Evolutionary conservation across 2,797 vertebrate genomes (phyloP).

Genomic region (Hylomyscus alleni): DNA sequence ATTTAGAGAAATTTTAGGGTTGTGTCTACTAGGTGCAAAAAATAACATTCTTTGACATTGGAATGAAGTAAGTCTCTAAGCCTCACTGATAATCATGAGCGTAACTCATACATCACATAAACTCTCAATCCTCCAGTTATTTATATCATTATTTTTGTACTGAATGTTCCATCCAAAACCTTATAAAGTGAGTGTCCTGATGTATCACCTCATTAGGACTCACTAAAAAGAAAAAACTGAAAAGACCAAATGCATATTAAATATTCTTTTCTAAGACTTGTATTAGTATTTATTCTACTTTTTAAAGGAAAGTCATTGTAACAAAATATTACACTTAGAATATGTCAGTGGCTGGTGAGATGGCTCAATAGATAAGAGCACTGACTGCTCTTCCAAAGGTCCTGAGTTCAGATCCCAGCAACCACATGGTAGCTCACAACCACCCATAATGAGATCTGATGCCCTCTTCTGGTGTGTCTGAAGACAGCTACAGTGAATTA

Average conservation of each 20-base stretch:
- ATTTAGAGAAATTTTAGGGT: background rate
- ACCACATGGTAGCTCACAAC: too few relatives aligned
- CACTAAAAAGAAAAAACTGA: background rate
- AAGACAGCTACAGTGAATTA: too few relatives aligned
- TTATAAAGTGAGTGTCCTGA: background rate
- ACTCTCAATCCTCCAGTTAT: background rate
- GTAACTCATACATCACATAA: background rate
- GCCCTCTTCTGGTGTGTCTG: too few relatives aligned
- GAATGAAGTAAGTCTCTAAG: background rate
- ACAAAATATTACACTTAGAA: slow-evolving; percentile 26
- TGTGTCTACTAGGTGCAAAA: background rate
- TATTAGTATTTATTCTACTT: background rate
- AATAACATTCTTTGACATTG: background rate
- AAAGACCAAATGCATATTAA: background rate
- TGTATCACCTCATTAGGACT: background rate
- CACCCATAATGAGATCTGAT: too few relatives aligned
- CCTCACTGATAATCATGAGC: background rate
- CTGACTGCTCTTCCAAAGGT: too few relatives aligned
- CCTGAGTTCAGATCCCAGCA: too few relatives aligned
- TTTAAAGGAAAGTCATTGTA: background rate
- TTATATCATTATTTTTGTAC: background rate
- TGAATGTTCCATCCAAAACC: background rate
- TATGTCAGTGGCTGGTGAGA: slow-evolving; percentile 5
- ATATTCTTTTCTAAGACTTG: background rate
- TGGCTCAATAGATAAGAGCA: too few relatives aligned